These are phyloP conservation scores for Tetheella fluctuosa DNA, from an alignment of 2,888 invertebrate genomes.

Conservation along the genomic window DNA sequence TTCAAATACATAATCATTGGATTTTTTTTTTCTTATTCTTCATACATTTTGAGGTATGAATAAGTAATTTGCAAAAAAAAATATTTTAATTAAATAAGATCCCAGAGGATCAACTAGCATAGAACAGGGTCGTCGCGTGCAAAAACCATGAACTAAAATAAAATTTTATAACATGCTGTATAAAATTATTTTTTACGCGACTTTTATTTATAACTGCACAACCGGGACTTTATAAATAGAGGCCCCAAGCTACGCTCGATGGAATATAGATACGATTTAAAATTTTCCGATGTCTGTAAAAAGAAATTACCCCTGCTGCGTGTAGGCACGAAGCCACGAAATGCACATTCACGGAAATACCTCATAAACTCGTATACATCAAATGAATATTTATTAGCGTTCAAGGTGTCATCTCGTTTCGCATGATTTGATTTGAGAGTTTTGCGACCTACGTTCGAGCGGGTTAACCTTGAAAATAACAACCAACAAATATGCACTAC, in stretches of 20 bases:
- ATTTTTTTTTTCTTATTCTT: too few species aligned
- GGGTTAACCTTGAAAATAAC: conserved; percentile 73
- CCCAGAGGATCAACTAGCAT: too few species aligned
- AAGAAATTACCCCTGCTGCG: not conserved
- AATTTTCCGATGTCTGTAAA: not conserved
- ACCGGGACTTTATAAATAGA: conserved; percentile 11
- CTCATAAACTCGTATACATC: conserved; percentile 28
- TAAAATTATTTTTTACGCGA: conserved; percentile 6
- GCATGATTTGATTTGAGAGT: conserved; percentile 64
- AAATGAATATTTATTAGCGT: conserved; percentile 56
- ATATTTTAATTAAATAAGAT: too few species aligned
- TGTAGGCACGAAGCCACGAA: conserved; percentile 15
- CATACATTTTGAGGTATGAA: too few species aligned
- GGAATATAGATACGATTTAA: conserved; percentile 4
- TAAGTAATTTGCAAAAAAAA: too few species aligned
- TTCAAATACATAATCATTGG: too few species aligned
- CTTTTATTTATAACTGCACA: conserved; percentile 3
- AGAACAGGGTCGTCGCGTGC: too few species aligned
- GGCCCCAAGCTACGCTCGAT: conserved; percentile 9
- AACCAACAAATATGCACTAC: conserved; percentile 25
- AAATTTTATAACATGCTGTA: not conserved
- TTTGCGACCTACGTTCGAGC: conserved; percentile 50
- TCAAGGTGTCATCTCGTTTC: conserved; percentile 62
- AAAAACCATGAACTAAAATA: too few species aligned
- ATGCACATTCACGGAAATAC: conserved; percentile 15